Evolutionary conservation across 2,888 invertebrate species (phyloP), one percentile per base, ranked within the genome.

Genomic region (Caradrina clavipalpis): DNA sequence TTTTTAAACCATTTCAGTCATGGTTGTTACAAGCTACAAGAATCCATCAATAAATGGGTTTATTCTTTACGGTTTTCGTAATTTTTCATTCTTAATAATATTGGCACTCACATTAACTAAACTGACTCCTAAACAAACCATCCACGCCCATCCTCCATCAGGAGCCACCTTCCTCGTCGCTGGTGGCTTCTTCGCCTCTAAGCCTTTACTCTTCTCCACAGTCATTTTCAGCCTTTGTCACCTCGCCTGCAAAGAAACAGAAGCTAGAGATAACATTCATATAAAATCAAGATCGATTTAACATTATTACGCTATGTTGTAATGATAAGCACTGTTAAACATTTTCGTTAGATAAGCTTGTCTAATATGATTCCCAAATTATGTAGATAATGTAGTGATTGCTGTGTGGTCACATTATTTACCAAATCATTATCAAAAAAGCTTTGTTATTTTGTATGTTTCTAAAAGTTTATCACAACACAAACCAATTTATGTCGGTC

Each of bases 61-160:
- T 19, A 19, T 53, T 19, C 3, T 11, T 2, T 73, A 39, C 15
- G 49, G 5, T 8, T 1, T 54, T n/a, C 21, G 13, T 21, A 21
- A 13, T 17, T 3, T 2, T 26, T 26, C n/a, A 31, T 53, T 47
- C 0, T 39, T 39, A 54, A 50, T 21, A 21, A 42, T 19, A 3
- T 45, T 26, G n/a, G 26, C 76, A 97, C 98, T 98, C 93, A 98
- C 98, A 96, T 98, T 98, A 86, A 98, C 97, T 90, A 98, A 95
- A 91, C 98, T 98, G 88, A 98, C 98, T 84, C 98, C 98, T 77
- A 98, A 94, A 80, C 98, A 98, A 76, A 98, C 98, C 95, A 98
- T 97, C 98, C 98, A 98, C 66, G 98, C 98, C 98, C 98, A 98
- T 64, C 98, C 98, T 62, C 98, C 98, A 90, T 98, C 98, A 55